Evolutionary conservation across 2,797 vertebrate genomes (phyloP).

Genomic region (Malacoctenus gilli): DNA sequence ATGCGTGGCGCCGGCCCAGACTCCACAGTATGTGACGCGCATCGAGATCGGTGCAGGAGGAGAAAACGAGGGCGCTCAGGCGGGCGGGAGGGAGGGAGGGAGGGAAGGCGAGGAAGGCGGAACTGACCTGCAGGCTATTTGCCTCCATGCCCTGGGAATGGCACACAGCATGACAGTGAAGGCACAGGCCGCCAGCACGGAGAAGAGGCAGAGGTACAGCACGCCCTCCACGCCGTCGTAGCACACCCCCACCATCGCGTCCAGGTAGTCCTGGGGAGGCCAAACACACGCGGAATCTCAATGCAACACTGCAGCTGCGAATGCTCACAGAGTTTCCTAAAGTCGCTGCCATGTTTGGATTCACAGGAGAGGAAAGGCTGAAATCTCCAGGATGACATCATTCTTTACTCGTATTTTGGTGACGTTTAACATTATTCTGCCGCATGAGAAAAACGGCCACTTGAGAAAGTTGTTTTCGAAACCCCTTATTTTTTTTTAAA

Average conservation of each 20-base stretch:
- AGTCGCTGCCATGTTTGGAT: too few relatives aligned
- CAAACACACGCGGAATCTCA: constrained; percentile 13
- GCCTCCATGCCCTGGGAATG: constrained; percentile 87
- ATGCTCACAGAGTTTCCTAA: too few relatives aligned
- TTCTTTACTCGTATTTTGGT: too few relatives aligned
- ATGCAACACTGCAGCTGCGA: too few relatives aligned
- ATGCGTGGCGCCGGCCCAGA: too few relatives aligned
- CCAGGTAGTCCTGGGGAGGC: constrained; percentile 90
- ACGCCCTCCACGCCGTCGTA: constrained; percentile 93
- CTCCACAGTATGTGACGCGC: constrained; percentile 4
- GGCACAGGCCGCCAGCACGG: constrained; percentile 86
- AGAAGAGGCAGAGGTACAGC: constrained; percentile 93
- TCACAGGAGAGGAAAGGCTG: too few relatives aligned
- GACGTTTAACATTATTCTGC: too few relatives aligned
- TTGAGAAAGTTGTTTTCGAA: too few relatives aligned
- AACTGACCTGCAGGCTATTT: constrained; percentile 84
- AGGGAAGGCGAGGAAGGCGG: constrained; percentile 8
- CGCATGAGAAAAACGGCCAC: too few relatives aligned
- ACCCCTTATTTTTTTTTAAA: too few relatives aligned
- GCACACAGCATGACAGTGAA: constrained; percentile 91
- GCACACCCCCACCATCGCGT: constrained; percentile 91
- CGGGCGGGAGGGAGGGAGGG: constrained; percentile 5
- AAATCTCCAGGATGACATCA: too few relatives aligned
- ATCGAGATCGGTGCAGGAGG: constrained; percentile 14
- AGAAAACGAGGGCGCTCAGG: constrained; percentile 55